Conservation (phyloP, 1,140 invertebrate genomes). For the Galleria mellonella region DNA sequence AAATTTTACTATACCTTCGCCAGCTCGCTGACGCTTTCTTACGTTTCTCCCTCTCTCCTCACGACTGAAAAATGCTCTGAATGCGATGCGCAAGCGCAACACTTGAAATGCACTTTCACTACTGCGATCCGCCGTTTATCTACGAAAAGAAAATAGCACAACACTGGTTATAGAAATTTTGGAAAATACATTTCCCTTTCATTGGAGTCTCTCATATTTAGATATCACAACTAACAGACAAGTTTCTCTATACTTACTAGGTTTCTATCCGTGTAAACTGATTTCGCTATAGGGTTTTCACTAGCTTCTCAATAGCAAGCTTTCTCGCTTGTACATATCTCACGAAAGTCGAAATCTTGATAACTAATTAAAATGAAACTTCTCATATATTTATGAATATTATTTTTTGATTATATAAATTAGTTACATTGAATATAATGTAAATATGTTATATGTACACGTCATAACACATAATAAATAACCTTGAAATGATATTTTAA, state of each 20-base stretch:
- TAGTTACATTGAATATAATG: too few relatives aligned
- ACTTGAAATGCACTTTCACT: slow-evolving; percentile 61
- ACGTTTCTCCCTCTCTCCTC: slow-evolving; percentile 55
- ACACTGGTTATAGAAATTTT: too few relatives aligned
- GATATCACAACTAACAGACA: neutral
- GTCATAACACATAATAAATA: too few relatives aligned
- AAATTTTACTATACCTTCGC: slow-evolving; percentile 66
- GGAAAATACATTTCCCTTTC: too few relatives aligned
- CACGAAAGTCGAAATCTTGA: slow-evolving; percentile 20
- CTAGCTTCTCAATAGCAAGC: slow-evolving; percentile 43
- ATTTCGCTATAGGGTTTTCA: slow-evolving; percentile 50
- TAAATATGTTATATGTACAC: too few relatives aligned
- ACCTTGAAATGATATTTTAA: too few relatives aligned
- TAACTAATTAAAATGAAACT: too few relatives aligned
- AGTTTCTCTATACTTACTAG: neutral
- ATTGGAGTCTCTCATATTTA: too few relatives aligned
- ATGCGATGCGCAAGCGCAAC: slow-evolving; percentile 44
- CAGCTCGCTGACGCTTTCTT: slow-evolving; percentile 59
- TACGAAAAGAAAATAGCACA: slow-evolving; percentile 2
- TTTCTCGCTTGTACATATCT: slow-evolving; percentile 47
- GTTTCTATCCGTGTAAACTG: slow-evolving; percentile 37
- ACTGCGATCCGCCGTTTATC: slow-evolving; percentile 31
- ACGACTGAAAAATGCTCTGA: slow-evolving; percentile 63
- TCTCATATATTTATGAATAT: too few relatives aligned
- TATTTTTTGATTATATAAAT: too few relatives aligned